Conservation (phyloP, 2,113 vertebrate genomes). For the Strix aluco region DNA sequence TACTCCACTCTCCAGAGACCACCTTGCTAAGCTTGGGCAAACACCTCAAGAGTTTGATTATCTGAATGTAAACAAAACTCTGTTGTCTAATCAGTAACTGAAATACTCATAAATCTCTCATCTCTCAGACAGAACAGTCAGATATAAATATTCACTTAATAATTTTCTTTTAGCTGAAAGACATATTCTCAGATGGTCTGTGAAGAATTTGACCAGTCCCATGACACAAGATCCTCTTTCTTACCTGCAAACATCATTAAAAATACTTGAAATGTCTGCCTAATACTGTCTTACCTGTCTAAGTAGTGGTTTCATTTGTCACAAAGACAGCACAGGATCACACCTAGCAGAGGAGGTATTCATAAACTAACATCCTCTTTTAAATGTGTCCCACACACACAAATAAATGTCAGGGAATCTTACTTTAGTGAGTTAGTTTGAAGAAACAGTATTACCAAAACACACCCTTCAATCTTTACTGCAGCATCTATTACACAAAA, state of each 20-base stretch:
- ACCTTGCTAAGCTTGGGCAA: not conserved
- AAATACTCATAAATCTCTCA: not conserved
- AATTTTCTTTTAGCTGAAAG: not conserved
- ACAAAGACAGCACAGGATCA: not conserved
- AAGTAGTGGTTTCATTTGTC: not conserved
- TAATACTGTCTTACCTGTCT: not conserved
- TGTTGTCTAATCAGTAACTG: not conserved
- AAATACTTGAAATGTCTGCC: not conserved
- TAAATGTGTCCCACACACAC: not conserved
- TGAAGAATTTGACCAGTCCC: not conserved
- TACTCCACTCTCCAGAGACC: not conserved
- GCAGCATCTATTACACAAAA: not conserved
- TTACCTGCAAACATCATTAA: not conserved
- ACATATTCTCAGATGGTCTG: not conserved
- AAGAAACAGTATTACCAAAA: not conserved
- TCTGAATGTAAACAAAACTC: not conserved
- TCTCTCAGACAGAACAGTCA: not conserved
- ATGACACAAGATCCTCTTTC: not conserved
- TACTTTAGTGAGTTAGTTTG: not conserved
- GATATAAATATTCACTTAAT: not conserved
- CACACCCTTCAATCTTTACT: not conserved
- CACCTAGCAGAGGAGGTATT: not conserved
- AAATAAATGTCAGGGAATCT: not conserved
- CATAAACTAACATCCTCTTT: not conserved
- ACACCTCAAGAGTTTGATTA: not conserved